Percentiles rank a stretch among this genome's conserved stretches.
phyloP scores from a whole-genome alignment of 1,140 invertebrate genomes.

The Cecropterus lyciades region DNA sequence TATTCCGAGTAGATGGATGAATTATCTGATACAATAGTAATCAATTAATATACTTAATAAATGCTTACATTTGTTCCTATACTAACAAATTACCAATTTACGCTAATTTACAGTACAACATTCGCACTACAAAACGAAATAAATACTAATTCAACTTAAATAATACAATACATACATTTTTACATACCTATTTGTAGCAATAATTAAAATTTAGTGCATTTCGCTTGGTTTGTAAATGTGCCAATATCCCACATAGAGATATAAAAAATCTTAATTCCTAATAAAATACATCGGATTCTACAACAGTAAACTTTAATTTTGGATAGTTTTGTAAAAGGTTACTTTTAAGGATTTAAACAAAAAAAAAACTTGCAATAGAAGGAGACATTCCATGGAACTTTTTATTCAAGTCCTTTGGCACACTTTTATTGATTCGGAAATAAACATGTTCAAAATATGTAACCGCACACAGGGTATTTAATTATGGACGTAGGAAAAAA shows the following conservation, averaged over 20 bases:
- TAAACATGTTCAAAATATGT: neutral
- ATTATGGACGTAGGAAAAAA: no score
- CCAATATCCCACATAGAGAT: neutral
- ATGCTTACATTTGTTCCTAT: slow-evolving; percentile 32
- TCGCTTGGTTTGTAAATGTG: neutral
- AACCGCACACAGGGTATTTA: no score
- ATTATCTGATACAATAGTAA: slow-evolving; percentile 2
- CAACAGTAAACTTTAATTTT: no score
- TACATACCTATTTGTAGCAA: neutral
- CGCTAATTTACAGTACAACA: slow-evolving; percentile 3
- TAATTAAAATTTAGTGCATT: slow-evolving; percentile 7
- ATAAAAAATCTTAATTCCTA: no score
- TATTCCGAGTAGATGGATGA: neutral
- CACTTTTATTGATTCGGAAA: neutral
- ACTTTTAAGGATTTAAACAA: no score
- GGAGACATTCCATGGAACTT: no score
- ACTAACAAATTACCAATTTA: slow-evolving; percentile 28
- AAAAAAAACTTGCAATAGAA: no score
- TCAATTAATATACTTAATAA: slow-evolving; percentile 25
- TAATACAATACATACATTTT: slow-evolving; percentile 8
- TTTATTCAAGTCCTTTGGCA: no score
- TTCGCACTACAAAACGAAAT: slow-evolving; percentile 2
- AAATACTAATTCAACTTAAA: slow-evolving; percentile 19
- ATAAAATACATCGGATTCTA: no score
- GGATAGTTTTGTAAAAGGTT: no score